These are phyloP conservation scores for Drosophila guanche DNA, from an alignment of 1,140 invertebrate genomes.

Conservation along the genomic window DNA sequence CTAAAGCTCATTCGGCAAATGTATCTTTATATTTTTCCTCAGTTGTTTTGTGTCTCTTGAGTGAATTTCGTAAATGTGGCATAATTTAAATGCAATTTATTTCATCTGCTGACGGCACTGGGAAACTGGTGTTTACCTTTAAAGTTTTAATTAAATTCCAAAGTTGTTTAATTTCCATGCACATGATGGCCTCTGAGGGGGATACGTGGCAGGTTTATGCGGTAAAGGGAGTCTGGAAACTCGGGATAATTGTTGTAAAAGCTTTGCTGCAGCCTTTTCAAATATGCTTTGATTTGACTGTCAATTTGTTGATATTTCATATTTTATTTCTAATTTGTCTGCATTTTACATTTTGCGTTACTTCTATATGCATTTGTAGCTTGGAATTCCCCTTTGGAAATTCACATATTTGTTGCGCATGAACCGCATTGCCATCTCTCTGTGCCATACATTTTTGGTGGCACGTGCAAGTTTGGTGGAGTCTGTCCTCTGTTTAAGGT, in stretches of 20 bases:
- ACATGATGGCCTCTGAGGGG: constrained; percentile 5
- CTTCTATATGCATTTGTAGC: too few species aligned
- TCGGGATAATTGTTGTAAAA: too few species aligned
- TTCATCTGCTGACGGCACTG: constrained; percentile 21
- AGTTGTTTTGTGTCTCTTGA: too few species aligned
- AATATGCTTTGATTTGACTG: too few species aligned
- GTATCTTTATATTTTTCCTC: constrained; percentile 20
- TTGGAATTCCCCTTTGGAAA: neutral
- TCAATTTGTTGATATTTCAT: too few species aligned
- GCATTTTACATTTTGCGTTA: too few species aligned
- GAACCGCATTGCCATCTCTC: constrained; percentile 8
- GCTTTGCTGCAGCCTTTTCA: too few species aligned
- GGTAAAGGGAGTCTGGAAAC: neutral
- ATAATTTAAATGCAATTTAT: constrained; percentile 74
- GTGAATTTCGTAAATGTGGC: constrained; percentile 47
- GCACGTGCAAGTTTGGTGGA: constrained; percentile 18
- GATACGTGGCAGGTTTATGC: constrained; percentile 24
- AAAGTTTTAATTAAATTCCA: constrained; percentile 79
- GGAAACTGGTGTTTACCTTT: constrained; percentile 46
- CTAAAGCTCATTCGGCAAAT: constrained; percentile 42
- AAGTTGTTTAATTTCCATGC: constrained; percentile 41
- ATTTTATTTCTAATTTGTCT: too few species aligned
- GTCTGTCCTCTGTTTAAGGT: constrained; percentile 28
- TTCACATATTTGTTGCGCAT: constrained; percentile 37
- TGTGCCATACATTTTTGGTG: constrained; percentile 14